Evolutionary conservation across 1,140 invertebrate genomes (phyloP).

Genomic region (Armadillidium nasatum): DNA sequence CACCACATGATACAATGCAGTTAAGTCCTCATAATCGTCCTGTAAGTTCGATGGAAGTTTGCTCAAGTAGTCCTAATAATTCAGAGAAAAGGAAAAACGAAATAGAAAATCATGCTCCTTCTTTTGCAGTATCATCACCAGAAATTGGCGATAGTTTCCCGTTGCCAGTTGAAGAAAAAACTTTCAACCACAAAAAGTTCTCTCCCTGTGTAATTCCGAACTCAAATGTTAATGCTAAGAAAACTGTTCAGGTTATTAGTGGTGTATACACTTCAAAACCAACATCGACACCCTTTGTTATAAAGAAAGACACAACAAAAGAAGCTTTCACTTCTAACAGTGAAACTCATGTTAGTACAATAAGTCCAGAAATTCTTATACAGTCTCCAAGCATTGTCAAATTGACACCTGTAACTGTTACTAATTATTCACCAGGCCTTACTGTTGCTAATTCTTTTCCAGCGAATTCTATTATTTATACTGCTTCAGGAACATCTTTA

Average conservation of each 20-base stretch:
- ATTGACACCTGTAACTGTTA: constrained; percentile 4
- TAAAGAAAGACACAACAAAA: neutral
- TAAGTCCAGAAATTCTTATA: neutral
- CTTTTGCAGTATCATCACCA: neutral
- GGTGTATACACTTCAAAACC: neutral
- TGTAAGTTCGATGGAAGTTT: neutral
- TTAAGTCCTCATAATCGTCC: neutral
- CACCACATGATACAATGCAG: neutral
- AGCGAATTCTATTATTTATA: neutral
- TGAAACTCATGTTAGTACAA: neutral
- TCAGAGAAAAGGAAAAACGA: neutral
- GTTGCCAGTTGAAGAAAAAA: neutral
- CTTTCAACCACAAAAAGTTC: constrained; percentile 6
- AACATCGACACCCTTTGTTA: neutral
- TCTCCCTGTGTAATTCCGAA: neutral
- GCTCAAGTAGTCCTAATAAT: neutral
- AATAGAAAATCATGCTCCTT: neutral
- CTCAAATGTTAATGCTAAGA: neutral
- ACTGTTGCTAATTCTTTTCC: neutral
- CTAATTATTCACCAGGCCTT: neutral
- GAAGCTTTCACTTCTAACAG: neutral
- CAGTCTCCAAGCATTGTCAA: neutral
- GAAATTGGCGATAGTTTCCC: neutral
- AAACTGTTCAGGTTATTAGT: neutral
- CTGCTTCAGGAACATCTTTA: neutral